Evolutionary conservation across 23 tunicate genomes (phyloP).

Genomic region (Ascidia mentula): DNA sequence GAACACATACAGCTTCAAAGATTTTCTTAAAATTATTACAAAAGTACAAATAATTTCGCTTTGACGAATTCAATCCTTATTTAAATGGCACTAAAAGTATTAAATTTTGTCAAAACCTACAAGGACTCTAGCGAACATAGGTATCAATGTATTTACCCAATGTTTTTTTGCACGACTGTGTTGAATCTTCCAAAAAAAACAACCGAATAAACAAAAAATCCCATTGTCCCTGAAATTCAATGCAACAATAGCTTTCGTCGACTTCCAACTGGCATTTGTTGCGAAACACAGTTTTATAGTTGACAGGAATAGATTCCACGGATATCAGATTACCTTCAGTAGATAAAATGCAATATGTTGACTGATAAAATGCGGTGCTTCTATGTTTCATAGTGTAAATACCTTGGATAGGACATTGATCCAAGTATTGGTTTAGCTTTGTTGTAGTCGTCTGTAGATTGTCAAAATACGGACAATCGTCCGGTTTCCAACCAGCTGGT

Average conservation of each 20-base stretch:
- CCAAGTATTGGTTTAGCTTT: slow-evolving; percentile 20
- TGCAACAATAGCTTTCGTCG: slow-evolving; percentile 44
- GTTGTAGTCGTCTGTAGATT: slow-evolving; percentile 23
- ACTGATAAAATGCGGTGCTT: not conserved
- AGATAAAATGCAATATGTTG: not conserved
- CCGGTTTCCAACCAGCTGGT: slow-evolving; percentile 1
- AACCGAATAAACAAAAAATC: slow-evolving; percentile 42
- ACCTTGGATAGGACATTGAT: slow-evolving; percentile 26
- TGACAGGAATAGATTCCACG: slow-evolving; percentile 57
- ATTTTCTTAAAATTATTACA: too few species aligned
- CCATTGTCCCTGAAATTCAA: slow-evolving; percentile 65
- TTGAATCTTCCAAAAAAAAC: slow-evolving; percentile 17
- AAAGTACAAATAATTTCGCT: too few species aligned
- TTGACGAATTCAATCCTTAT: too few species aligned
- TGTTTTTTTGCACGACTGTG: not conserved
- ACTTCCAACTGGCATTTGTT: slow-evolving; percentile 24
- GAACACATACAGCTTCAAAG: too few species aligned
- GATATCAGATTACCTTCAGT: slow-evolving; percentile 24
- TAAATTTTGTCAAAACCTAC: too few species aligned
- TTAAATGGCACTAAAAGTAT: too few species aligned
- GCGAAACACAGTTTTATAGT: slow-evolving; percentile 22
- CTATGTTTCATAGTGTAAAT: not conserved
- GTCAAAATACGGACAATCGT: slow-evolving; percentile 35
- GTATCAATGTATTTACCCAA: not conserved
- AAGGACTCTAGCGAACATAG: too few species aligned